phyloP scores from a whole-genome alignment of 2,797 vertebrate genomes.

The Enteromius argenteus region DNA sequence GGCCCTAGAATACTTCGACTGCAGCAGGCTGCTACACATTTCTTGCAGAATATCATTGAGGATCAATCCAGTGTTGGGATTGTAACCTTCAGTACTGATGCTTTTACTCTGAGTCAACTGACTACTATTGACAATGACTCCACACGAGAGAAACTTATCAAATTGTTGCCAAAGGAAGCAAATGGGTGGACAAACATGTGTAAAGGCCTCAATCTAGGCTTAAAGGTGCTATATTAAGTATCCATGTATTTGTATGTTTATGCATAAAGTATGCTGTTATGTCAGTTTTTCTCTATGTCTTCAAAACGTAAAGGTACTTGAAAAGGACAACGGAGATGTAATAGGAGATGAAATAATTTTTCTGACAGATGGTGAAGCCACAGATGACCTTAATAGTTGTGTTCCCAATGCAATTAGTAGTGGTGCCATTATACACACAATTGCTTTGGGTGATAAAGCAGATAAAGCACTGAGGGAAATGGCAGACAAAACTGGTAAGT shows the following conservation, averaged over 20 bases:
- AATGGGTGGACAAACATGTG: constrained; percentile 62
- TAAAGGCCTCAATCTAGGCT: constrained; percentile 66
- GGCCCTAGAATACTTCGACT: constrained; percentile 50
- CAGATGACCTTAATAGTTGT: constrained; percentile 55
- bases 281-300: background rate
- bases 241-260: background rate
- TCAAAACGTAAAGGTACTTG: constrained; percentile 59
- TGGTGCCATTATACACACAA: constrained; percentile 70
- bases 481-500: constrained; percentile 49
- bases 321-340: constrained; percentile 50
- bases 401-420: constrained; percentile 54
- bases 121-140: constrained; percentile 56
- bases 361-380: constrained; percentile 69
- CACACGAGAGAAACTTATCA: constrained; percentile 65
- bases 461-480: constrained; percentile 60
- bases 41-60: constrained; percentile 72
- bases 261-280: background rate
- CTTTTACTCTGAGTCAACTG: constrained; percentile 58
- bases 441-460: constrained; percentile 65
- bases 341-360: constrained; percentile 73
- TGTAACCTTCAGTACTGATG: constrained; percentile 62
- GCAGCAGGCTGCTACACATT: constrained; percentile 71
- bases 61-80: constrained; percentile 69
- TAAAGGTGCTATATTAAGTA: constrained; percentile 67
- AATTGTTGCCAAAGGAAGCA: constrained; percentile 59